A percentile compares a stretch with the other conserved stretches of the same genome.
These are phyloP conservation scores for Yoshiicerus persimilis DNA, from an alignment of 1,140 invertebrate genomes.

Conservation along the genomic window DNA sequence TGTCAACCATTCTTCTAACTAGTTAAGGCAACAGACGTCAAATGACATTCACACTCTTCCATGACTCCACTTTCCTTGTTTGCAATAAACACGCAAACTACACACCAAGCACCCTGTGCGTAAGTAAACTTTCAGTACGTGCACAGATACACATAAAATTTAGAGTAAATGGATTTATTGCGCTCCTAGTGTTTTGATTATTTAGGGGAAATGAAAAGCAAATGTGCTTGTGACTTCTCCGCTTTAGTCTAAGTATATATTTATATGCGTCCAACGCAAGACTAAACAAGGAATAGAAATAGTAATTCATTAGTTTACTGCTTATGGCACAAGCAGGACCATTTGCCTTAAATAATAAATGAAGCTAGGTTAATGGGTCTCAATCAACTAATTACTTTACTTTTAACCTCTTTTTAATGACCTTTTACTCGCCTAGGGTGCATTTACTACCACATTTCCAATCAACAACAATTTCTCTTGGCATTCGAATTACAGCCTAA, in stretches of 20 bases:
- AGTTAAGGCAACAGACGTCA: not conserved
- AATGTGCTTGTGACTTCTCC: not conserved
- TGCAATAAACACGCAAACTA: not conserved
- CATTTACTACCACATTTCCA: not conserved
- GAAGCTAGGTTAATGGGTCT: not conserved
- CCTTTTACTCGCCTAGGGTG: not conserved
- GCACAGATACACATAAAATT: not conserved
- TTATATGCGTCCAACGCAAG: not conserved
- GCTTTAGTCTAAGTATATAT: not conserved
- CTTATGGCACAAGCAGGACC: not conserved
- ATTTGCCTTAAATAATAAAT: not conserved
- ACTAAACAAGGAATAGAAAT: not conserved
- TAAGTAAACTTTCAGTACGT: not conserved
- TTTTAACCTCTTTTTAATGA: not conserved
- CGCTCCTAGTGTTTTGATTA: not conserved
- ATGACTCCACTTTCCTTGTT: not conserved
- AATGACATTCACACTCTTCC: constrained; percentile 3
- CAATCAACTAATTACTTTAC: not conserved
- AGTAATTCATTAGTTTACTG: not conserved
- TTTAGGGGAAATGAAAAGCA: not conserved
- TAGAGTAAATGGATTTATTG: not conserved
- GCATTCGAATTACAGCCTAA: not conserved
- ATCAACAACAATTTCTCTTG: not conserved
- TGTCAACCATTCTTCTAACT: constrained; percentile 19
- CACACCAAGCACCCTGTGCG: not conserved